Base-by-base conservation (phyloP, 2,888 invertebrate species). In the Nasonia oneida region DNA sequence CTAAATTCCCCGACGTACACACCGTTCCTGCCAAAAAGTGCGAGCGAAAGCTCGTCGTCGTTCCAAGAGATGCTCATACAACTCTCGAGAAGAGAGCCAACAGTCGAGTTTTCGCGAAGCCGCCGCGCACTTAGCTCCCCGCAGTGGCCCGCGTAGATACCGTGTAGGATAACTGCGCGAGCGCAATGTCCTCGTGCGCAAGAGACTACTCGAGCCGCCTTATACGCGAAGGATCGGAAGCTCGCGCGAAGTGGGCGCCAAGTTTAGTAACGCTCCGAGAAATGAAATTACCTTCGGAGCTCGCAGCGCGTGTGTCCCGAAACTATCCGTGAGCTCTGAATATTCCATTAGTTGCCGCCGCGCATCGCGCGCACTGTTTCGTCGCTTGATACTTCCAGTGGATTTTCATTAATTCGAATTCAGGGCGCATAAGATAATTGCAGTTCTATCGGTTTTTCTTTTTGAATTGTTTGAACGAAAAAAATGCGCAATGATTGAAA, bases 141-240 rank as follows among this genome's bases (percentile, higher is more conserved):
- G 12, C n/a, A n/a, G 57, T 61, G 23, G 57, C 23, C n/a, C 23
- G 42, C 23, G 71, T 42, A 33, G 8, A 5, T 29, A 37, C 33
- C 37, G 12, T 29, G 18, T 15, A 37, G 18, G 71, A 71, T 42
- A 37, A 39, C 71, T 14, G 39, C 39, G 39, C n/a, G 23, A 23
- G 23, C 23, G 23, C 23, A 23, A 23, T 23, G 23, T 23, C 23
- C 23, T 23, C 23, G 23, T 23, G 23, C 23, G 23, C 23, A 23
- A 23, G 23, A 23, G 23, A 23, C 23, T 23, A 23, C 23, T 23
- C 23, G 23, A 23, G 23, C 23, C 23, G 23, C 23, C 23, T 23
- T 23, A 47, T 47, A 47, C 10, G n/a, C 33, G 23, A 87, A 88
- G 88, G 89, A 90, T 88, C 89, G 89, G 84, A 89, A 89, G 89